Conservation (phyloP, 2,113 vertebrate genomes). For the Leucosticte australis region DNA sequence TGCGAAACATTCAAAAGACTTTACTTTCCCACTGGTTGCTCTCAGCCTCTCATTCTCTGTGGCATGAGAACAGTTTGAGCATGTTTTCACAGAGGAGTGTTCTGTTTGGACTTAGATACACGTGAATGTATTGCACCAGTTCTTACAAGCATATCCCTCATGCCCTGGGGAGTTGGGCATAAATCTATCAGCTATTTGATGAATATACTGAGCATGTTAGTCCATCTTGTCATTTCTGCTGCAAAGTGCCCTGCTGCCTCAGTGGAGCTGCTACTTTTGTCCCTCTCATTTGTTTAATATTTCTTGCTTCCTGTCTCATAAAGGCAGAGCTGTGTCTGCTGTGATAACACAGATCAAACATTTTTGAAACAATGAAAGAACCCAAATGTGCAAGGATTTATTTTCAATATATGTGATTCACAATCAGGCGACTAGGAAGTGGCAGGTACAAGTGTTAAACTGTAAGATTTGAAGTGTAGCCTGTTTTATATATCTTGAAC, state of each 20-base stretch:
- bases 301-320: constrained; percentile 12
- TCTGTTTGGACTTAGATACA: background rate
- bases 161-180: background rate
- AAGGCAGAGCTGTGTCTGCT: constrained; percentile 18
- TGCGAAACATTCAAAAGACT: background rate
- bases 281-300: constrained; percentile 22
- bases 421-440: background rate
- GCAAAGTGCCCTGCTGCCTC: background rate
- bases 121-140: background rate
- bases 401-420: constrained; percentile 22
- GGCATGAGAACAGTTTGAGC: background rate
- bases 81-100: background rate
- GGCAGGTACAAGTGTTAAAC: background rate
- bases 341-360: constrained; percentile 48
- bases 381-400: background rate
- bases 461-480: background rate
- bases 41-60: background rate
- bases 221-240: background rate
- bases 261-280: constrained; percentile 4
- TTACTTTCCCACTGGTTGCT: background rate
- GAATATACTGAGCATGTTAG: background rate
- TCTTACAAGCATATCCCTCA: background rate
- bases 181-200: background rate
- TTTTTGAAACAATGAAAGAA: constrained; percentile 35
- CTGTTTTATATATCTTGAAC: background rate